Conservation (phyloP, 1,140 invertebrate species). For the Neodiprion fabricii region DNA sequence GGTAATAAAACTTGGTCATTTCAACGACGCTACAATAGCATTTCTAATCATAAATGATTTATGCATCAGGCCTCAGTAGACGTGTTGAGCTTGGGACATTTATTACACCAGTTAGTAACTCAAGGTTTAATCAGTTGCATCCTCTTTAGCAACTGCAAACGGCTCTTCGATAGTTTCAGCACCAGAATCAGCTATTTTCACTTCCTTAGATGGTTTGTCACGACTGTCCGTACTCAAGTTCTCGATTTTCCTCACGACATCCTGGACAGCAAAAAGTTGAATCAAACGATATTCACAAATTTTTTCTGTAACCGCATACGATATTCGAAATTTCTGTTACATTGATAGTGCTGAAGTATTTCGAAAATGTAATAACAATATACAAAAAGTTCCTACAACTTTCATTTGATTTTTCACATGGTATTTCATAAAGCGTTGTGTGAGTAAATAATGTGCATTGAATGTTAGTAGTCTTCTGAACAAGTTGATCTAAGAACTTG, state of each 20-base stretch:
- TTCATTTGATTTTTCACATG: not conserved
- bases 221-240: constrained; percentile 72
- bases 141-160: constrained; percentile 81
- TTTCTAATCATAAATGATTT: no score
- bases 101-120: no score
- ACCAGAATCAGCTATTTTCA: constrained; percentile 79
- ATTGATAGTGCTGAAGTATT: not conserved
- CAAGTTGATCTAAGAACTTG: no score
- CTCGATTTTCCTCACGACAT: constrained; percentile 88
- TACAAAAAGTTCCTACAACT: no score
- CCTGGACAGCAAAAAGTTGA: constrained; percentile 64
- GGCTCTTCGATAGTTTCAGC: constrained; percentile 74
- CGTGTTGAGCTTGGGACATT: no score
- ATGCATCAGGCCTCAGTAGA: no score
- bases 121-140: constrained; percentile 72
- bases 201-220: constrained; percentile 81
- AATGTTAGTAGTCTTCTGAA: no score
- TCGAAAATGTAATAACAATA: no score
- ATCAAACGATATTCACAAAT: constrained; percentile 11
- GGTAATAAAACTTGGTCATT: not conserved
- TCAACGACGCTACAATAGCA: no score
- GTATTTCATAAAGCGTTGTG: no score
- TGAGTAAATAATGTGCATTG: no score
- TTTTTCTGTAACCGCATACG: not conserved
- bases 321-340: not conserved